These are phyloP conservation scores for Bugulina stolonifera DNA, from an alignment of 2,888 invertebrate species.

Conservation along the genomic window DNA sequence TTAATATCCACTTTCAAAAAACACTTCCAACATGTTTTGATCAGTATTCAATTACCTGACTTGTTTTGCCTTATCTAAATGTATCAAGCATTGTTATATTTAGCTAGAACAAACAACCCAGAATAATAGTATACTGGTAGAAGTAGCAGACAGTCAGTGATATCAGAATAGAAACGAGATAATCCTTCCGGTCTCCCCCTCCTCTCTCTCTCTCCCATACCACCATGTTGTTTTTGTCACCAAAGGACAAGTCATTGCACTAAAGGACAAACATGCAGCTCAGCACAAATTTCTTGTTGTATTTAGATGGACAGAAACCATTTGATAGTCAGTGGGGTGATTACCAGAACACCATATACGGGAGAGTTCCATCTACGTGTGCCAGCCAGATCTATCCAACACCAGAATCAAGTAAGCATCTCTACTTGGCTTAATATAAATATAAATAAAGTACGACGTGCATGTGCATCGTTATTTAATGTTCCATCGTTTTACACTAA, in stretches of 20 bases:
- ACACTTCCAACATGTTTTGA: slow-evolving; percentile 1
- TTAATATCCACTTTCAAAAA: slow-evolving; percentile 14
- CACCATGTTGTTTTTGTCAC: no score
- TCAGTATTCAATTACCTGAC: not conserved
- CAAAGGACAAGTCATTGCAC: no score
- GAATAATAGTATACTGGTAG: no score
- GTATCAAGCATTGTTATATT: not conserved
- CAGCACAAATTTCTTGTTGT: no score
- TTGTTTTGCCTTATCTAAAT: not conserved
- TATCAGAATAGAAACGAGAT: not conserved
- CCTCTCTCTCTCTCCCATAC: no score
- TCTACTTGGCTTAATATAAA: no score
- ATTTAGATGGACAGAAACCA: slow-evolving; percentile 27
- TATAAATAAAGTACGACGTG: no score
- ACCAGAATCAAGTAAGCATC: slow-evolving; percentile 25
- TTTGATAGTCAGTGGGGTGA: slow-evolving; percentile 26
- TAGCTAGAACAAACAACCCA: not conserved
- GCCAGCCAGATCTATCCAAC: slow-evolving; percentile 1
- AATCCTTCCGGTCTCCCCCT: not conserved
- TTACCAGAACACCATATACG: not conserved
- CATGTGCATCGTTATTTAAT: no score
- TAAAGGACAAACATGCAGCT: no score
- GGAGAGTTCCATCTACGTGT: slow-evolving; percentile 19
- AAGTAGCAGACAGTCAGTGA: no score
- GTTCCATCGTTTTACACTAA: not conserved